phyloP scores from a whole-genome alignment of 2,113 vertebrate genomes.

The Xiphophorus maculatus region DNA sequence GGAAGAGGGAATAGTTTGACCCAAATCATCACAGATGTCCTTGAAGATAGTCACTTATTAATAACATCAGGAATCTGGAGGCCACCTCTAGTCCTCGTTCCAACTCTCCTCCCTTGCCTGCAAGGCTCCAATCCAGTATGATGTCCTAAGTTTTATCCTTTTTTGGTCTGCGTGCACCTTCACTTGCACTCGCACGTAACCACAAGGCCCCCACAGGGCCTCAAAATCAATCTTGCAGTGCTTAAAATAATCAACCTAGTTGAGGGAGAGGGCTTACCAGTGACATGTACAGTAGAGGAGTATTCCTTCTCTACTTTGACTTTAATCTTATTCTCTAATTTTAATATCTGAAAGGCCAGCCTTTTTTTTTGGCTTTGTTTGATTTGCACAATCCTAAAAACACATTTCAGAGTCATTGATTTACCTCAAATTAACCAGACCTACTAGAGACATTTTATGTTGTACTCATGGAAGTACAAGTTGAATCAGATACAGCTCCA shows the following conservation, averaged over 20 bases:
- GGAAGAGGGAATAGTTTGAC: slow-evolving; percentile 64
- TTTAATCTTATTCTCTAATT: too few relatives aligned
- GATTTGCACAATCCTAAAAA: background rate
- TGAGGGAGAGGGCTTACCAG: slow-evolving; percentile 51
- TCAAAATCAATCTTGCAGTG: slow-evolving; percentile 65
- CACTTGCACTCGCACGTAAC: slow-evolving; percentile 41
- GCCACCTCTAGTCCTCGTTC: slow-evolving; percentile 41
- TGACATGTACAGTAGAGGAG: slow-evolving; percentile 43
- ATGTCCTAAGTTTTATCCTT: slow-evolving; percentile 47
- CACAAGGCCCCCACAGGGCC: slow-evolving; percentile 47
- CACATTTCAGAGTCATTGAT: background rate
- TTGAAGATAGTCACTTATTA: slow-evolving; percentile 62
- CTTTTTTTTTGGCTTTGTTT: background rate
- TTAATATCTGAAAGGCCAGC: background rate
- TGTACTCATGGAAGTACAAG: background rate
- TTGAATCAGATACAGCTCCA: slow-evolving; percentile 4
- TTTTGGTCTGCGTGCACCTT: slow-evolving; percentile 41
- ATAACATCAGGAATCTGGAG: slow-evolving; percentile 67
- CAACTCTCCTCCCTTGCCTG: background rate
- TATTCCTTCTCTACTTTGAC: background rate
- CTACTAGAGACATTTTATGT: background rate
- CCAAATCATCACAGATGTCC: slow-evolving; percentile 63
- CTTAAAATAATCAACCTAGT: slow-evolving; percentile 76
- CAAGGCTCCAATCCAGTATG: slow-evolving; percentile 15
- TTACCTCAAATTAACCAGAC: background rate